A percentile compares a stretch with the other conserved stretches of the same genome.
These are phyloP conservation scores for Vidua chalybeata DNA, from an alignment of 2,113 vertebrate genomes.

Conservation along the genomic window DNA sequence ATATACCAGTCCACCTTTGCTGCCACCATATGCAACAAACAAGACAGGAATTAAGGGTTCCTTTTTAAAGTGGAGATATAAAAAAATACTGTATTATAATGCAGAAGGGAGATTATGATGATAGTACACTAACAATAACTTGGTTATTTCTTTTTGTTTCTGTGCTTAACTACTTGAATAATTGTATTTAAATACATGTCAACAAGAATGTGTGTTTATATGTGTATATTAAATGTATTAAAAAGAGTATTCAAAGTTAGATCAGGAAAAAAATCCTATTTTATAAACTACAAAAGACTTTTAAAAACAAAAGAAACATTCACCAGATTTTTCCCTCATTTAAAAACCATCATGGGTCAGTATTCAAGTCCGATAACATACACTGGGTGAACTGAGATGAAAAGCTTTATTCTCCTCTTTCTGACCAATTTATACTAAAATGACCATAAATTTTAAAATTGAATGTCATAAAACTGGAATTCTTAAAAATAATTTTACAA, in stretches of 20 bases:
- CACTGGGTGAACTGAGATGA: neutral
- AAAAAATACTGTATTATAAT: neutral
- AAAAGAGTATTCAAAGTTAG: neutral
- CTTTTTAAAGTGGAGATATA: neutral
- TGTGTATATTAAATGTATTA: neutral
- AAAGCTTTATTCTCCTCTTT: neutral
- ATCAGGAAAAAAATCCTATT: neutral
- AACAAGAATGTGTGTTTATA: neutral
- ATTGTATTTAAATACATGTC: neutral
- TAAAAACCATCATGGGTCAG: accelerated
- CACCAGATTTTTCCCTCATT: neutral
- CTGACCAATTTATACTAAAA: neutral
- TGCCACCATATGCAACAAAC: neutral
- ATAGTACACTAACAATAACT: neutral
- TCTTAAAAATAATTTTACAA: neutral
- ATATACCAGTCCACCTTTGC: neutral
- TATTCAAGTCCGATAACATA: neutral
- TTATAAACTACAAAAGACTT: neutral
- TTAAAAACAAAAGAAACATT: neutral
- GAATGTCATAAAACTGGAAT: neutral
- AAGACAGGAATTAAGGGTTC: neutral
- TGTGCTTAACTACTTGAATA: neutral
- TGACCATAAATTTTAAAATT: neutral
- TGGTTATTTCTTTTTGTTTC: neutral
- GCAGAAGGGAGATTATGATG: neutral